Evolutionary conservation across 2,888 invertebrate genomes (phyloP), one percentile per base, ranked within the genome.

Genomic region (Agrochola circellaris): DNA sequence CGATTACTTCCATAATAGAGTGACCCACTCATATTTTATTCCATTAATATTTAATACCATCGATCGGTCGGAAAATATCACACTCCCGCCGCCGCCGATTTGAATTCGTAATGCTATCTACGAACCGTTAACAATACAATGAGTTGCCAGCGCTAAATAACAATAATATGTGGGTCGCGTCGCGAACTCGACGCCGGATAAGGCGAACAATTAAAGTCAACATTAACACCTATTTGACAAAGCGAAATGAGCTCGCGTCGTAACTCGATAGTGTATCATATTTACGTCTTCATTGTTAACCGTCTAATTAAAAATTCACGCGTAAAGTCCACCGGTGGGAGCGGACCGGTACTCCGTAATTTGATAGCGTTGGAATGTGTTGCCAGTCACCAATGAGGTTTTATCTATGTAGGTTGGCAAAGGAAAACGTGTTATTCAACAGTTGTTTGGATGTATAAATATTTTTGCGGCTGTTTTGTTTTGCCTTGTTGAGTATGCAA

Each of bases 161-260:
- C 93, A 93, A 93, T 92, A 93, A 92, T 92, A 95, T 95, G 95
- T 96, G 92, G 95, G 95, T 94, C 95, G 95, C 90, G 91, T 90
- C 90, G 90, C 92, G 89, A 92, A 94, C 92, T 92, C 91, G 93
- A 94, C 94, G 93, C 93, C 94, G 93, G 92, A 92, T 93, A 93
- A 92, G 91, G 91, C 91, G 93, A 92, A 95, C 94, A 94, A 95
- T 95, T 93, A 94, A 92, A 94, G 90, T 92, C 91, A 90, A 92
- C 93, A 93, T 91, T 92, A 91, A 91, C 92, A 92, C 93, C 90
- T 91, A 91, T 90, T 90, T 90, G 91, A 90, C 89, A 90, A 88
- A 89, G 87, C 84, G 86, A 89, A 90, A 90, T 86, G 90, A 89
- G 88, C 86, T 85, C 83, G 88, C 87, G 68, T 83, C 90, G 91